phyloP scores from a whole-genome alignment of 2,113 vertebrate species.

The Chitala chitala region DNA sequence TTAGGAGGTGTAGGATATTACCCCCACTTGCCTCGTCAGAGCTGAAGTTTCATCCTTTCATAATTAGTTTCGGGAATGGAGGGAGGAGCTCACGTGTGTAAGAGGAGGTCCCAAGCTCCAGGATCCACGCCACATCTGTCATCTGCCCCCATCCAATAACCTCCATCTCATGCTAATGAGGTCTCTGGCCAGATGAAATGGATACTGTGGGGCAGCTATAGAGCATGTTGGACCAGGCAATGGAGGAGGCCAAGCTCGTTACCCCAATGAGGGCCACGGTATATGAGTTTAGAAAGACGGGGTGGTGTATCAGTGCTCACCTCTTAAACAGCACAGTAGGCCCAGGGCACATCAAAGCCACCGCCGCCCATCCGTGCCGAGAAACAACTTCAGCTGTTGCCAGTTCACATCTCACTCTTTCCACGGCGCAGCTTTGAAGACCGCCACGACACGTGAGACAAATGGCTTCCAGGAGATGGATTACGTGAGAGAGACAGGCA shows the following conservation, averaged over 20 bases:
- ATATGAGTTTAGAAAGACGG: too few species aligned
- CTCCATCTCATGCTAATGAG: slow-evolving; percentile 27
- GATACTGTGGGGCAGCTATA: background rate
- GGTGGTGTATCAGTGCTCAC: background rate
- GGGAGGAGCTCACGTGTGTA: slow-evolving; percentile 41
- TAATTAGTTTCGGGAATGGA: slow-evolving; percentile 47
- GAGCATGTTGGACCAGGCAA: slow-evolving; percentile 25
- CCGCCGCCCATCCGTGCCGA: background rate
- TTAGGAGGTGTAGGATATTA: background rate
- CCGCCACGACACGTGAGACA: background rate
- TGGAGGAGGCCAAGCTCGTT: slow-evolving; percentile 12
- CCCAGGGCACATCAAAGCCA: slow-evolving; percentile 26
- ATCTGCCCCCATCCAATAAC: background rate
- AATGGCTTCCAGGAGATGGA: slow-evolving; percentile 11
- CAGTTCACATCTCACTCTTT: slow-evolving; percentile 6
- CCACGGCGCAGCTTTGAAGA: background rate
- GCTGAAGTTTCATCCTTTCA: slow-evolving; percentile 36
- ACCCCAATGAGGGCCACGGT: background rate
- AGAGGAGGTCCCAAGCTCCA: background rate
- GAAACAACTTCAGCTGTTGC: slow-evolving; percentile 22
- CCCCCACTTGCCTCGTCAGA: background rate
- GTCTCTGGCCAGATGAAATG: slow-evolving; percentile 37
- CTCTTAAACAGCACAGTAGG: slow-evolving; percentile 19
- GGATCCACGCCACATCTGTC: background rate
- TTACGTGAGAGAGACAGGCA: background rate